Evolutionary conservation across 2,113 vertebrate genomes (phyloP).

Genomic region (Sphyrna mokarran): DNA sequence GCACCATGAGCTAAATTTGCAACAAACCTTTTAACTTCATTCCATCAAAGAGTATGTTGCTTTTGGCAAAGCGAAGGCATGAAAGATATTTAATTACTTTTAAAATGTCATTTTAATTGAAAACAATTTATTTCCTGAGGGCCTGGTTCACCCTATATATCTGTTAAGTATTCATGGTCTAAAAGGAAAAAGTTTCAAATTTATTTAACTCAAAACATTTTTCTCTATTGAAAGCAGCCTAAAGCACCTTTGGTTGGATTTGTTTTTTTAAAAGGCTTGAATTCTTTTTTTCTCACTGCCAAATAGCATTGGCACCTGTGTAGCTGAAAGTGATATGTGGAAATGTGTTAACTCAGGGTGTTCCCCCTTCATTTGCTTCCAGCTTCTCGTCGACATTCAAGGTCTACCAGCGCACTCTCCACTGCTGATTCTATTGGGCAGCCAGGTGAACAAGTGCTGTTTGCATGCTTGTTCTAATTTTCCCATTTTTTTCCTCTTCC

Average conservation of each 20-base stretch:
- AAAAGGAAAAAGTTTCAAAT: background rate
- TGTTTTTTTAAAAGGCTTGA: conserved; percentile 42
- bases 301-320: conserved; percentile 27
- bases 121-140: background rate
- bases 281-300: conserved; percentile 40
- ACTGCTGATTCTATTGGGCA: conserved; percentile 90
- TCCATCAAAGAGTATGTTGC: conserved; percentile 14
- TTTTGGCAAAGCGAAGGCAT: background rate
- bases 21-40: background rate
- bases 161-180: background rate
- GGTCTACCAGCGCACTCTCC: conserved; percentile 98
- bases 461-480: conserved; percentile 57
- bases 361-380: conserved; percentile 79
- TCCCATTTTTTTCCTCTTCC: conserved; percentile 49
- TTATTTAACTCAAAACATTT: conserved; percentile 6
- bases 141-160: background rate
- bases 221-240: conserved; percentile 28
- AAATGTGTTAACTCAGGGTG: conserved; percentile 69
- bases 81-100: background rate
- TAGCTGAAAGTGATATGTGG: background rate
- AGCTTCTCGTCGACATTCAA: conserved; percentile 98
- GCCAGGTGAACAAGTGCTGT: conserved; percentile 93
- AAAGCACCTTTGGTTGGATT: conserved; percentile 45
- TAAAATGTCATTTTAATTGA: background rate
- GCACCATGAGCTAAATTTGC: conserved; percentile 10